Base-by-base conservation (phyloP, 2,113 vertebrate species). In the Alexandromys fortis region DNA sequence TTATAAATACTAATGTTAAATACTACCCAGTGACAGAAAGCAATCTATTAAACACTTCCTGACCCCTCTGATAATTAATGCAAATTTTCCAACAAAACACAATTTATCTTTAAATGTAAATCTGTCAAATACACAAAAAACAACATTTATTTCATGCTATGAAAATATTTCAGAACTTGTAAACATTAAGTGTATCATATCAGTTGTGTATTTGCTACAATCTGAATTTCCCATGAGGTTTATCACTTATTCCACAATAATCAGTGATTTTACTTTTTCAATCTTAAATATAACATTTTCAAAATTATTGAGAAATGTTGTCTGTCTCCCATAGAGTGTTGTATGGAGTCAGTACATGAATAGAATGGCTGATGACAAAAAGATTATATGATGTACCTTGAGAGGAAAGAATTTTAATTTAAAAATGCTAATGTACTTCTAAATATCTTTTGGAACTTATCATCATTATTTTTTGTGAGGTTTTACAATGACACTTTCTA, bases 161-260 rank as follows among this genome's bases (percentile, higher is more conserved):
- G 65, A 91, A 96, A 78, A 16, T 16, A 78, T 72, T 87, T 88
- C 33, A 83, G n/a, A 94, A 92, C 38, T 68, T 68, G 0, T 58
- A 55, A 83, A 89, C 12, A 24, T 92, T 81, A 92, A 79, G 12
- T 22, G 30, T 17, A 75, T 75, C n/a, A 70, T 17, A 75, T 75
- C n/a, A 70, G 13, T 30, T 75, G 19, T 68, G 12, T 49, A 89
- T 91, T 42, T 70, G 2, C 38, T 76, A 81, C 33, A 73, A 63
- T 17, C 58, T 73, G 16, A 91, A 58, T 77, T 91, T 81, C n/a
- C 72, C 81, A 5, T 63, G 78, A 49, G 87, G 92, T n/a, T 35
- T 67, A 42, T 52, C 24, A 61, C 33, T 75, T 75, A 86, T 28
- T 75, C 16, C 7, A 42, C 12, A 8, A 55, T 68, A 68, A 19